A percentile compares a stretch with the other conserved stretches of the same genome.
Evolutionary conservation across 2,797 vertebrate genomes (phyloP).

Genomic region (Halcyon chelicuti): DNA sequence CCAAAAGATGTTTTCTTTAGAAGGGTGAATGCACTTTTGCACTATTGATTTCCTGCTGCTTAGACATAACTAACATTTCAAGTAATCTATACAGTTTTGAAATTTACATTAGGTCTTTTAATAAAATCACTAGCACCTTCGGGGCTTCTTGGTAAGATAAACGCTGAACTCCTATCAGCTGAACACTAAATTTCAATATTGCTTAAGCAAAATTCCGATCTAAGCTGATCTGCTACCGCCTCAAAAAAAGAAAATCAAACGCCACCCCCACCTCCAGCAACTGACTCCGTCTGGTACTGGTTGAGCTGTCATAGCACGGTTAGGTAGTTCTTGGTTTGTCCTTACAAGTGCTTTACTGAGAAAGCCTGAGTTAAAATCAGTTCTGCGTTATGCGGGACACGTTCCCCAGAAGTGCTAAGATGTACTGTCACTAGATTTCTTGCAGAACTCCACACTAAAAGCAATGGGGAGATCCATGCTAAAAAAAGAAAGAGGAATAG

Average conservation of each 20-base stretch:
- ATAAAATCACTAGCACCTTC: conserved; percentile 40
- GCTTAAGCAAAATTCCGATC: not conserved
- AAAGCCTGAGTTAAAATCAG: conserved; percentile 25
- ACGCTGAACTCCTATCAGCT: not conserved
- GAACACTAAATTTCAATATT: not conserved
- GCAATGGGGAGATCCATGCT: conserved; percentile 34
- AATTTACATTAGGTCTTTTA: conserved; percentile 71
- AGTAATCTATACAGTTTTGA: conserved; percentile 69
- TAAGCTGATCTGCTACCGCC: not conserved
- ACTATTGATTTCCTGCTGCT: conserved; percentile 66
- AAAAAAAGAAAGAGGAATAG: conserved; percentile 41
- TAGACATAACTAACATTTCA: conserved; percentile 57
- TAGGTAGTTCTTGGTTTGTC: not conserved
- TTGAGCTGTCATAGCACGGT: not conserved
- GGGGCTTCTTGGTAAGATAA: conserved; percentile 41
- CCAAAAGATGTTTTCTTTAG: conserved; percentile 16
- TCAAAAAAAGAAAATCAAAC: not conserved
- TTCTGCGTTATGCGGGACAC: conserved; percentile 12
- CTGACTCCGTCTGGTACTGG: not conserved
- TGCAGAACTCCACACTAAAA: conserved; percentile 35
- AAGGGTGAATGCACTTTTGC: conserved; percentile 42
- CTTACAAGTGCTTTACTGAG: not conserved
- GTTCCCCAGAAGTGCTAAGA: conserved; percentile 44
- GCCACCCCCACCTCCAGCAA: not conserved
- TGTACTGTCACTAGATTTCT: conserved; percentile 28